Evolutionary conservation across 2,113 vertebrate genomes (phyloP), one percentile per base, ranked within the genome.

Genomic region (Psilopsiagon aurifrons): DNA sequence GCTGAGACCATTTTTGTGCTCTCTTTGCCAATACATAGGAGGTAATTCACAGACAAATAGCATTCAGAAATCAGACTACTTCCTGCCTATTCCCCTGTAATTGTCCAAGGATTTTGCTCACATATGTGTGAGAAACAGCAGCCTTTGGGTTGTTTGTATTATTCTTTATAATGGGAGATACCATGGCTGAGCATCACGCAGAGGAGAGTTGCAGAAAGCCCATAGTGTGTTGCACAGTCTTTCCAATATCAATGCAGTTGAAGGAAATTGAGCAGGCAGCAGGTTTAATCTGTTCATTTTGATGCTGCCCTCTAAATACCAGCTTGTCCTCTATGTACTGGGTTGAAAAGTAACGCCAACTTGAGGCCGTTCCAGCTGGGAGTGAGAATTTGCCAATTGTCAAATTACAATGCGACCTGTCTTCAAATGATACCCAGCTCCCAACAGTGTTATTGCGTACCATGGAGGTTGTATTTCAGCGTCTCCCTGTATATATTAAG

Each of bases 161-260:
- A 3, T 23, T 41, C 68, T 20, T 46, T 6, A 4, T 23, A 8
- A 20, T 10, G 23, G 51, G 24, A 66, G 70, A 13, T 35, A 3
- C 29, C 0, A 1, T 5, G 29, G 43, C 29, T 57, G 86, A 8
- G 41, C 11, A 4, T 15, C 44, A 6, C 2, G 11, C 27, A 2
- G 9, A 10, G 11, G 59, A 31, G 39, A 20, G 31, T 5, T 10
- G 46, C 31, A 24, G 46, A 22, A 70, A 25, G 52, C 46, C 33
- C 8, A 0, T 4, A 6, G 27, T 7, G 27, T 16, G 17, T 31
- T 15, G n/a, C 6, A 0, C 11, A 11, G 19, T 35, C 33, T 31
- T 35, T 25, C 49, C 66, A 18, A 3, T 9, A 0, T 24, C 5
- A 6, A 37, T 10, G 0, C 5, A 11, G 44, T 16, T 3, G 0